Conservation (phyloP, 2,888 invertebrate species). For the Rhingia campestris region DNA sequence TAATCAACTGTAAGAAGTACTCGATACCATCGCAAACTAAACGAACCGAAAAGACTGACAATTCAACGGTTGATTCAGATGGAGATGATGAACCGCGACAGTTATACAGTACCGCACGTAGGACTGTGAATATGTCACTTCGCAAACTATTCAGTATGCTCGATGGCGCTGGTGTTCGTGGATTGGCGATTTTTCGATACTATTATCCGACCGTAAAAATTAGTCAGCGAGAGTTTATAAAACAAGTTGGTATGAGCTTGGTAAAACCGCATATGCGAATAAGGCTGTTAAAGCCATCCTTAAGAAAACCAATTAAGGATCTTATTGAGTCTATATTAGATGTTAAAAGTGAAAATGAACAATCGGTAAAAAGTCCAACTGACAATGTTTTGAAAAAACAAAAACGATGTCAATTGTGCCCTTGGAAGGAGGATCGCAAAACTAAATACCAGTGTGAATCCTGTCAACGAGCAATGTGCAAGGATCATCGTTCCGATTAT, state of each 20-base stretch:
- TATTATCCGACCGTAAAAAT: neutral
- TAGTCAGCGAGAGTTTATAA: constrained; percentile 13
- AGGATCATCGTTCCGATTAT: constrained; percentile 13
- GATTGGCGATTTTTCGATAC: neutral
- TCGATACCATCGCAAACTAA: neutral
- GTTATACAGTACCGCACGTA: constrained; percentile 27
- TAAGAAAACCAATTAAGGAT: constrained; percentile 1
- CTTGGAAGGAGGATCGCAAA: constrained; percentile 26
- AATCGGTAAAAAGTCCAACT: neutral
- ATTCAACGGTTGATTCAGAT: neutral
- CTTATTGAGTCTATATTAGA: constrained; percentile 20
- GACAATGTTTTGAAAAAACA: constrained; percentile 4
- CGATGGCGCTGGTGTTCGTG: constrained; percentile 21
- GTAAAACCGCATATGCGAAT: constrained; percentile 7
- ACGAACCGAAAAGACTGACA: neutral
- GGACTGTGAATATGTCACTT: constrained; percentile 18
- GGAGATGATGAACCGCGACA: neutral
- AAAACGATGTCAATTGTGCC: constrained; percentile 31
- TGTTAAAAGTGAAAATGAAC: neutral
- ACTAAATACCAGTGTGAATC: constrained; percentile 12
- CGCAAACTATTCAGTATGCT: constrained; percentile 32
- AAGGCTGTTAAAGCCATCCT: neutral
- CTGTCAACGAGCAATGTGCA: constrained; percentile 26
- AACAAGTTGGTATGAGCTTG: constrained; percentile 30
- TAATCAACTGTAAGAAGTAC: constrained; percentile 17